Base-by-base conservation (phyloP, 2,113 vertebrate species). In the Notarius quadriscutis region DNA sequence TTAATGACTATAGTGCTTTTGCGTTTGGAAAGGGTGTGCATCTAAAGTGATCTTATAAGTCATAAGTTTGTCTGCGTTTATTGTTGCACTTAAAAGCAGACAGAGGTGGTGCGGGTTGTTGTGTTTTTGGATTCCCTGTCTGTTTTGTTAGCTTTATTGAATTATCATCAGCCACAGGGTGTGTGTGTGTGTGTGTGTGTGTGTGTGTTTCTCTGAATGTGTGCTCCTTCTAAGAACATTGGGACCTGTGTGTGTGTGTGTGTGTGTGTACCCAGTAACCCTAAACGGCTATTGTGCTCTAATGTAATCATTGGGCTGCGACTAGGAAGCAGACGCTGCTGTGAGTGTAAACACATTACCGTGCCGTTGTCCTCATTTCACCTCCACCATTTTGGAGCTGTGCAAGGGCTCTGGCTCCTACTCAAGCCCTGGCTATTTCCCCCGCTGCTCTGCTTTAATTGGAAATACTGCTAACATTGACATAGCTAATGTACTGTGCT, bases 301-400 rank as follows among this genome's bases (percentile, higher is more conserved):
- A 94, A 94, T 94, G 92, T 95, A 93, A 94, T 94, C 93, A 93
- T 87, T 90, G 91, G 89, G 92, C 92, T 90, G 91, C 93, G 92
- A 94, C 93, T 93, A 93, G 94, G 95, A 95, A 95, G 92, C 93
- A 92, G 91, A 91, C 92, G 90, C 93, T 88, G 92, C 92, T 88
- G 91, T 7, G 82, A 94, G 93, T 94, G 90, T 95, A 95, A 95
- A 95, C 94, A 94, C 93, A 94, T 95, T 95, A 94, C 90, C 91
- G 88, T 84, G 85, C 90, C 83, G 81, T 65, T 93, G 95, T 96
- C 95, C 94, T 95, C 87, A 78, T 87, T 92, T 94, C 90, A 94
- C 94, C 94, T 92, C 90, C 82, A 88, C 80, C 75, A 91, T 88
- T 92, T 92, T 86, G 74, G 88, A 90, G 82, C 14, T 4, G 60